phyloP scores from a whole-genome alignment of 2,113 vertebrate species.

The Eudyptes chrysolophus region DNA sequence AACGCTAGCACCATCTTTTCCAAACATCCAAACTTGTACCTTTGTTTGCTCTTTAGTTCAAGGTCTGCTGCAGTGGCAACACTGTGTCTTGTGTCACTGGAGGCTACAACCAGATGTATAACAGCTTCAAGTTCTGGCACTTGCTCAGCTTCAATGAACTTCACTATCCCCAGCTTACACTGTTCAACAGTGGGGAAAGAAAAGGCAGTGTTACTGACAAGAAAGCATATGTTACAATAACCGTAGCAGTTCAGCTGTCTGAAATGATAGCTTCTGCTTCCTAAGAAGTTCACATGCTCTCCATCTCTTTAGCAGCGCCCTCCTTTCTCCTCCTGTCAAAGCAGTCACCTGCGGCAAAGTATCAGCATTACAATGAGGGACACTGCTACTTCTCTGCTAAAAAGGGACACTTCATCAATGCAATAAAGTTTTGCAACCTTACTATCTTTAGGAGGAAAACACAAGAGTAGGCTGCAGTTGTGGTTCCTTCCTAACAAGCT shows the following conservation, averaged over 20 bases:
- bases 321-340: background rate
- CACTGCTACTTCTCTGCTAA: background rate
- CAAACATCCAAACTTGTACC: conserved; percentile 68
- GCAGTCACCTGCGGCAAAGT: background rate
- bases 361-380: background rate
- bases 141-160: conserved; percentile 95
- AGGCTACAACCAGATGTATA: conserved; percentile 93
- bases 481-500: background rate
- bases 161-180: conserved; percentile 98
- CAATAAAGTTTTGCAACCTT: background rate
- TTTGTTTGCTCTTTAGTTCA: conserved; percentile 96
- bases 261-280: background rate
- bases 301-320: background rate
- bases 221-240: background rate
- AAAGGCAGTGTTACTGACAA: background rate
- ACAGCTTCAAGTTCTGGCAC: conserved; percentile 95
- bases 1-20: background rate
- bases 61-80: conserved; percentile 97
- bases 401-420: background rate
- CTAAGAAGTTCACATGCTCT: background rate
- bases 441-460: background rate
- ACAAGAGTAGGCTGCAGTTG: background rate
- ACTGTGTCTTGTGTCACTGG: conserved; percentile 94
- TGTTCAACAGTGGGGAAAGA: conserved; percentile 55
- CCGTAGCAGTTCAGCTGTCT: background rate